Percentiles rank a stretch among this genome's conserved stretches.
These are phyloP conservation scores for Siniperca undulata DNA, from an alignment of 2,797 vertebrate genomes.

Conservation along the genomic window DNA sequence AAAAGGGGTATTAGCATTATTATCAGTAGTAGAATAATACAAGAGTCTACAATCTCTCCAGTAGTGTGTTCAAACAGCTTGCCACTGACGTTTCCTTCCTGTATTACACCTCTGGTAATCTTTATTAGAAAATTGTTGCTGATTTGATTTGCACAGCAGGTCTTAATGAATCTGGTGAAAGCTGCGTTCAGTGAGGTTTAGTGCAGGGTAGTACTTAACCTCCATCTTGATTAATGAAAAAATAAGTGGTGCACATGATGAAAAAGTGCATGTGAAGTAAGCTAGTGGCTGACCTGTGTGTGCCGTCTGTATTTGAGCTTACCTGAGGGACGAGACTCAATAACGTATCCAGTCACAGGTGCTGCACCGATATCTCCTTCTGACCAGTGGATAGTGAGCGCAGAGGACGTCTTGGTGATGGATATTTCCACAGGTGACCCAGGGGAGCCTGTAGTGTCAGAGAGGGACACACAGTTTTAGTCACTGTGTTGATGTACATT, in stretches of 20 bases:
- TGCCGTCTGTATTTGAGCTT: background rate
- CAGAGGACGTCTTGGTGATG: constrained; percentile 91
- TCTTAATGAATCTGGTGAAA: constrained; percentile 51
- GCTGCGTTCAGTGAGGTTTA: constrained; percentile 14
- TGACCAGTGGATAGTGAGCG: constrained; percentile 90
- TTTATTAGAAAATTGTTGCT: constrained; percentile 65
- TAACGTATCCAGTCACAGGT: constrained; percentile 90
- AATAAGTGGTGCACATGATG: background rate
- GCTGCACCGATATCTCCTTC: constrained; percentile 87
- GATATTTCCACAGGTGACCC: constrained; percentile 90
- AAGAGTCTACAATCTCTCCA: constrained; percentile 28
- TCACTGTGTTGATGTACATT: background rate
- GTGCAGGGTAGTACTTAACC: background rate
- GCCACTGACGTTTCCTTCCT: constrained; percentile 1
- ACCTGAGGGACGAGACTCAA: constrained; percentile 96
- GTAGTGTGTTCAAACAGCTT: constrained; percentile 39
- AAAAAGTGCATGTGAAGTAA: constrained; percentile 9
- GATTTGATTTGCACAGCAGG: constrained; percentile 70
- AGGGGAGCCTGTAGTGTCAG: constrained; percentile 86
- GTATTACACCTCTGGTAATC: constrained; percentile 47
- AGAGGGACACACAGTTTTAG: constrained; percentile 4
- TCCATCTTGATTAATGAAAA: constrained; percentile 13
- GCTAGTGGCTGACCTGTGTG: background rate
- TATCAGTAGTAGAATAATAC: constrained; percentile 34
- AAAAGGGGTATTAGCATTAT: constrained; percentile 31